phyloP scores from a whole-genome alignment of 2,888 invertebrate genomes.

The Drosophila antonietae region DNA sequence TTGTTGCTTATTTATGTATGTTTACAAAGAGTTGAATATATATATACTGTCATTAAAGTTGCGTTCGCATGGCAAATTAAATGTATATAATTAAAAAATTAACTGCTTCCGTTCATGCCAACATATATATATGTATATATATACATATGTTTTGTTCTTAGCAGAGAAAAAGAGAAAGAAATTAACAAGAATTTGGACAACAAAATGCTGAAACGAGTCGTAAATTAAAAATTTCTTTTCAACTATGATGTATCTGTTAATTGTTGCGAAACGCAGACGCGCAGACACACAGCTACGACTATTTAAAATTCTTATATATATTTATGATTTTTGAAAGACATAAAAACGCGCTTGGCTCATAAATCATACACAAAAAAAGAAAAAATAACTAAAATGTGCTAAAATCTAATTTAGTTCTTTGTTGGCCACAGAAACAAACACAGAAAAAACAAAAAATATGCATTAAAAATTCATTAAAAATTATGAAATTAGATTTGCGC shows the following conservation, averaged over 20 bases:
- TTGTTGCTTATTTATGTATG: background rate
- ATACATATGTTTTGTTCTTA: background rate
- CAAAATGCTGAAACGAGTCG: conserved; percentile 17
- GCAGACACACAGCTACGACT: conserved; percentile 1
- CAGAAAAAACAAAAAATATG: background rate
- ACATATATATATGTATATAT: conserved; percentile 23
- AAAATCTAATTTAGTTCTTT: conserved; percentile 13
- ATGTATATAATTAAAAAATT: conserved; percentile 74
- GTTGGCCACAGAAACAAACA: background rate
- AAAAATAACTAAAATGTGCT: conserved; percentile 3
- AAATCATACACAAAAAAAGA: conserved; percentile 25
- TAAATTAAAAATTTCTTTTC: conserved; percentile 33
- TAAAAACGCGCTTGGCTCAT: conserved; percentile 28
- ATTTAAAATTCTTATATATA: conserved; percentile 24
- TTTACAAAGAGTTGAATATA: background rate
- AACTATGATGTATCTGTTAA: conserved; percentile 13
- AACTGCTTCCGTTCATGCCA: conserved; percentile 74
- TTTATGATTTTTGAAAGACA: conserved; percentile 20
- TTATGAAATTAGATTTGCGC: conserved; percentile 10
- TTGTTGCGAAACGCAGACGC: conserved; percentile 14
- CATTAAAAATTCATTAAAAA: conserved; percentile 11
- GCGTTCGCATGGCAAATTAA: conserved; percentile 67
- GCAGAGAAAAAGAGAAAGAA: conserved; percentile 4
- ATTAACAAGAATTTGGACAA: conserved; percentile 18
- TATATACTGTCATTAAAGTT: conserved; percentile 43